Base-by-base conservation (phyloP, 2,888 invertebrate genomes). In the Caenorhabditis auriculariae region DNA sequence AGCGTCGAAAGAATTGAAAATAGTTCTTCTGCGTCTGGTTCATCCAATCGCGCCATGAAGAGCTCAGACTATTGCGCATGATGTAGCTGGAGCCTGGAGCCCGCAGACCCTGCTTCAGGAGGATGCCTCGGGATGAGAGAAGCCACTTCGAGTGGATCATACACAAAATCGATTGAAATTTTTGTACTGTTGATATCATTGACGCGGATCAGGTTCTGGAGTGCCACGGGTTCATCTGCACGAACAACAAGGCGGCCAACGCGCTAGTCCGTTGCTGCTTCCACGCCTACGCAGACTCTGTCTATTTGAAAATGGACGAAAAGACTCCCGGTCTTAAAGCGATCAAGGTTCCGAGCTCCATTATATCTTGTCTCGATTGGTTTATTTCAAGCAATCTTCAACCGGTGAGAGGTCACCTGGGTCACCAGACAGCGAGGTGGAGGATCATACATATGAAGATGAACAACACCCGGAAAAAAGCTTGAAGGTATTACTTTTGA, bases 211-310 rank as follows among this genome's bases (percentile, higher is more conserved):
- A 76, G 75, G 76, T 81, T 15, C 87, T 98, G 66, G 98, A 98
- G 85, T 96, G 96, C 85, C 96, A 98, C 85, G 93, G 94, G 66
- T 96, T 98, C 84, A 92, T 98, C 81, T 93, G 94, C 84, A 91
- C 93, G 76, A 88, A 93, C 56, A 92, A 93, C 83, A 90, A 92
- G 82, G 95, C 96, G 44, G 96, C 96, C 66, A 93, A 96, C 84
- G 95, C 96, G 75, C 87, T 98, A 81, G 81, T 81, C 60, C 57
- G 83, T 76, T 93, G 93, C 84, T 94, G 93, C 85, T 95, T 95
- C 85, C 94, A 94, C 85, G 93, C 94, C 47, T 95, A 94, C 84
- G 93, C 93, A 0, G 94, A 94, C 83, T 91, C 91, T 75, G 91
- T 91, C 69, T 93, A 93, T 43, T 38, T 77, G 43, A 65, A 68